Evolutionary conservation across 2,113 vertebrate genomes (phyloP), one percentile per base, ranked within the genome.

Genomic region (Lophura nycthemera): DNA sequence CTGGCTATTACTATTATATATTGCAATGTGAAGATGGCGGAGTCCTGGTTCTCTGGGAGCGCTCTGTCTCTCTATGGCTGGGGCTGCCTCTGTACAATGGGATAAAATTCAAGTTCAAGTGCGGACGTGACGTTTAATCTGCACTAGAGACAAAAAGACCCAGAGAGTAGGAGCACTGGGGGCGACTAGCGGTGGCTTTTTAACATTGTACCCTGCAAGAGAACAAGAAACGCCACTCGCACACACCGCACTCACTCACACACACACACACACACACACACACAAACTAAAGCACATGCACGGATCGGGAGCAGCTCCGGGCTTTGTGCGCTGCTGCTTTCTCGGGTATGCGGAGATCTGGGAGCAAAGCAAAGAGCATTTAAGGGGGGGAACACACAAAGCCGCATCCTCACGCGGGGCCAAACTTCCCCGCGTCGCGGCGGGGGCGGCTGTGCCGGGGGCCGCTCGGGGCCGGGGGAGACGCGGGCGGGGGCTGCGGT

Each of bases 61-160:
- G 98, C 98, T 98, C 98, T 98, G 98, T 98, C 98, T 98, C 97
- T 98, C 98, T 98, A 98, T 98, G 98, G 98, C 98, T 98, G 98
- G 98, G 98, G 98, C 98, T 99, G 98, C 98, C 98, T 98, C 98
- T 98, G 98, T 98, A 98, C 98, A 98, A 98, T 98, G 98, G 98
- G 98, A 99, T 98, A 99, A 99, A 99, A 99, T 99, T 99, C 99
- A 99, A 99, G 99, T 99, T 99, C 99, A 99, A 99, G 99, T 99
- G 99, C 99, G 99, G 99, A 99, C 99, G 99, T 99, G 99, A 99
- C 99, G 99, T 99, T 99, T 98, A 99, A 99, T 99, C 98, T 99
- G 98, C 98, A 98, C 98, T 98, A 98, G 98, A 98, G 98, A 98
- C 98, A 98, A 98, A 98, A 97, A 97, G 97, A 98, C 97, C 98